These are phyloP conservation scores for Axis porcinus DNA, from an alignment of 2,113 vertebrate species.

Conservation along the genomic window DNA sequence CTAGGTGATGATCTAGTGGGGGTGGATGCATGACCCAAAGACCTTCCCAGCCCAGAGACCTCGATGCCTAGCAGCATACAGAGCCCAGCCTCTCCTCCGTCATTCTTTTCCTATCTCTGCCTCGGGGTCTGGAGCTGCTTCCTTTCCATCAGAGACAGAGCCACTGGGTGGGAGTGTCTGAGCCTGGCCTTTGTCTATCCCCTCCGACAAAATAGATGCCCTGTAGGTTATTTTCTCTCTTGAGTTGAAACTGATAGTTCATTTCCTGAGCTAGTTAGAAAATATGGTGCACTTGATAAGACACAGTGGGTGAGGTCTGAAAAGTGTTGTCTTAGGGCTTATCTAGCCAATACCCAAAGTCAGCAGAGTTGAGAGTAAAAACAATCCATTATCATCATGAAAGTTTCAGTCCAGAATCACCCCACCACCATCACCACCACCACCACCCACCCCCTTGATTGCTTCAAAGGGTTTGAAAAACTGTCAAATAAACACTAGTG, in stretches of 20 bases:
- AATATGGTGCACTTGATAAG: background rate
- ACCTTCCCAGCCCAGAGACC: background rate
- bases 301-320: background rate
- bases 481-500: background rate
- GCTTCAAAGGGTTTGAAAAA: background rate
- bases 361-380: background rate
- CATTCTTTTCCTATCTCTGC: background rate
- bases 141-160: background rate
- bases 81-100: background rate
- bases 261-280: slow-evolving; percentile 15
- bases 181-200: background rate
- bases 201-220: background rate
- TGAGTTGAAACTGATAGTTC: background rate
- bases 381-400: background rate
- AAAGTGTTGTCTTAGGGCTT: background rate
- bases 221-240: background rate
- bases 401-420: background rate
- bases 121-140: background rate
- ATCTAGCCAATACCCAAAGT: background rate
- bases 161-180: background rate
- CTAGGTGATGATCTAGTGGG: background rate
- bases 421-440: background rate
- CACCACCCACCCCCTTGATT: too few species aligned
- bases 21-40: background rate
- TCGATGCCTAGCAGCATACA: background rate